These are phyloP conservation scores for Indicator maculatus DNA, from an alignment of 2,113 vertebrate genomes.

Conservation along the genomic window DNA sequence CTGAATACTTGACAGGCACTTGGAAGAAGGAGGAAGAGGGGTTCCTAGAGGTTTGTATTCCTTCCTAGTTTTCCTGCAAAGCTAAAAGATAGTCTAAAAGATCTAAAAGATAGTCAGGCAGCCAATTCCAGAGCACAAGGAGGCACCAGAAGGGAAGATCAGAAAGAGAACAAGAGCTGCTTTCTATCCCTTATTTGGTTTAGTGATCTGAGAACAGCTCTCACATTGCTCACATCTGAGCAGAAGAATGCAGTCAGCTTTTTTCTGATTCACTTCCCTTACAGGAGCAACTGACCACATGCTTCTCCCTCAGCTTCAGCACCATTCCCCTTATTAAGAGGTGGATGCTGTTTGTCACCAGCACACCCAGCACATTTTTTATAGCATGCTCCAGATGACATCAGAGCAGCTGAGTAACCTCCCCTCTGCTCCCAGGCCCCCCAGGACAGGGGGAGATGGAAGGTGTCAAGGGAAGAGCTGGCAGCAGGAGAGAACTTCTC, in stretches of 20 bases:
- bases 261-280: neutral
- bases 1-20: neutral
- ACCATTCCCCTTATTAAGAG: neutral
- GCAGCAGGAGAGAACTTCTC: neutral
- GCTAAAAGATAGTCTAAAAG: too few species aligned
- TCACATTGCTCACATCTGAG: neutral
- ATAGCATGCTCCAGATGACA: neutral
- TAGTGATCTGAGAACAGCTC: neutral
- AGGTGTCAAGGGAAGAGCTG: neutral
- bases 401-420: neutral
- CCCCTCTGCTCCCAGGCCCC: neutral
- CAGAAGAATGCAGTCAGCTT: neutral
- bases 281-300: neutral
- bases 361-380: neutral
- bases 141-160: constrained; percentile 24
- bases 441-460: neutral
- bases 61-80: neutral
- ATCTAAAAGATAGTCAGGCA: neutral
- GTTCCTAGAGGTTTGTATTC: neutral
- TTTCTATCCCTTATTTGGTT: constrained; percentile 51
- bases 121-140: neutral
- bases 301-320: constrained; percentile 1
- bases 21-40: neutral
- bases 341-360: neutral
- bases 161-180: neutral